These are phyloP conservation scores for Echinarachnius parma DNA, from an alignment of 53 echinoderm and acorn worm species.

Conservation along the genomic window DNA sequence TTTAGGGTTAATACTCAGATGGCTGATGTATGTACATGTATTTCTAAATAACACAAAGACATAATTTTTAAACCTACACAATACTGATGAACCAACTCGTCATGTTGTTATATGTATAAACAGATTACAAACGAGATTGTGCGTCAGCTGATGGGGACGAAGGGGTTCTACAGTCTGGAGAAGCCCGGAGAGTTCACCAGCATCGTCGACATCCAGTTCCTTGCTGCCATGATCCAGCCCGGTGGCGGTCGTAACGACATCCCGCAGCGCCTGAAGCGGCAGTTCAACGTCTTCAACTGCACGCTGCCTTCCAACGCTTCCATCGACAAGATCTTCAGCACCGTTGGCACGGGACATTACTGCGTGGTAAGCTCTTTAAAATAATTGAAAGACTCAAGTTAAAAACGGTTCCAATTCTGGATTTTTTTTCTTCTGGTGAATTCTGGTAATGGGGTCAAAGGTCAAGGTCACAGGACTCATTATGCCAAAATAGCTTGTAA, in stretches of 20 bases:
- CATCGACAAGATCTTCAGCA: conserved; percentile 98
- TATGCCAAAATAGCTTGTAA: no score
- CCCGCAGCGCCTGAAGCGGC: conserved; percentile 96
- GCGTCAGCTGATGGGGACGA: conserved; percentile 88
- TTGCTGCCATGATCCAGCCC: conserved; percentile 99
- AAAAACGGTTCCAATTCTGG: no score
- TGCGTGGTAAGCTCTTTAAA: conserved; percentile 92
- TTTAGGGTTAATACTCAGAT: no score
- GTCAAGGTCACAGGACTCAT: no score
- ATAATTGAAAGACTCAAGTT: no score
- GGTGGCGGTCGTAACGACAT: conserved; percentile 99
- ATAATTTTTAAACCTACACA: no score
- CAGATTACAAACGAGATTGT: conserved; percentile 99
- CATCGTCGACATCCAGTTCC: conserved; percentile 98
- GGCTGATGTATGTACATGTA: no score
- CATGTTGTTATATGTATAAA: no score
- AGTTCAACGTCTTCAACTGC: conserved; percentile 95
- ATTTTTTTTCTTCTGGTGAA: no score
- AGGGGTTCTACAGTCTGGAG: conserved; percentile 95
- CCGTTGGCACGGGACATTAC: conserved; percentile 81
- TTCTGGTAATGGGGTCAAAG: no score
- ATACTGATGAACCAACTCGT: no score
- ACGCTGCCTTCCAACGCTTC: conserved; percentile 93
- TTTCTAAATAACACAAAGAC: no score
- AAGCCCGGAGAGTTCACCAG: conserved; percentile 99